Percentiles rank a stretch among this genome's conserved stretches.
Evolutionary conservation across 1,140 invertebrate genomes (phyloP).

Genomic region (Prorops nasuta): DNA sequence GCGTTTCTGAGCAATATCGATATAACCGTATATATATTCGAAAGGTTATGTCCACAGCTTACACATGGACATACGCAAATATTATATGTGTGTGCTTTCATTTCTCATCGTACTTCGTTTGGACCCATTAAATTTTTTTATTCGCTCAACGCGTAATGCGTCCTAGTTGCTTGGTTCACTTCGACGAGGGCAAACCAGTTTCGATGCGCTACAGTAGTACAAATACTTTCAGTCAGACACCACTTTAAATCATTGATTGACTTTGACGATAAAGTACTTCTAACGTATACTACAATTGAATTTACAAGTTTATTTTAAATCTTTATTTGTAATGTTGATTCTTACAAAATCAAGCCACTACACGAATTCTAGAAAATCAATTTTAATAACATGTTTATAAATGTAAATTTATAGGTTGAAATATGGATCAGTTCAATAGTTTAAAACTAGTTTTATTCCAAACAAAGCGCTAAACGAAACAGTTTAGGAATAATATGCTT

Average conservation of each 20-base stretch:
- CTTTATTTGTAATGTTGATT: background rate
- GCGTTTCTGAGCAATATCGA: background rate
- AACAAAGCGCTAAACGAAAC: too few species aligned
- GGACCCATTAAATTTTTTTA: constrained; percentile 4
- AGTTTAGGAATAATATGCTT: background rate
- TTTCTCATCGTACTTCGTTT: background rate
- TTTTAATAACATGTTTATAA: background rate
- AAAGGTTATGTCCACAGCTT: background rate
- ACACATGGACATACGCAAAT: too few species aligned
- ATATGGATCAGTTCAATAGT: background rate
- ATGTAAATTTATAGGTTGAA: background rate
- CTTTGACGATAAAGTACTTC: background rate
- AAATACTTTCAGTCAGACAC: constrained; percentile 21
- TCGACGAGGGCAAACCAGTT: constrained; percentile 26
- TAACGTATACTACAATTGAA: background rate
- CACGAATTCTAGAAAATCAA: background rate
- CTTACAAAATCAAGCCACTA: background rate
- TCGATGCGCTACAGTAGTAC: constrained; percentile 10
- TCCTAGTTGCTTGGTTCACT: constrained; percentile 35
- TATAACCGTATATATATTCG: background rate
- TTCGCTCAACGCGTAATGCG: constrained; percentile 16
- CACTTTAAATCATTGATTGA: too few species aligned
- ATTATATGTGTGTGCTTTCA: background rate
- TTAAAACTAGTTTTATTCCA: too few species aligned
- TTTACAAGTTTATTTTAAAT: background rate